These are phyloP conservation scores for Boloria selene DNA, from an alignment of 2,888 invertebrate species.

Conservation along the genomic window DNA sequence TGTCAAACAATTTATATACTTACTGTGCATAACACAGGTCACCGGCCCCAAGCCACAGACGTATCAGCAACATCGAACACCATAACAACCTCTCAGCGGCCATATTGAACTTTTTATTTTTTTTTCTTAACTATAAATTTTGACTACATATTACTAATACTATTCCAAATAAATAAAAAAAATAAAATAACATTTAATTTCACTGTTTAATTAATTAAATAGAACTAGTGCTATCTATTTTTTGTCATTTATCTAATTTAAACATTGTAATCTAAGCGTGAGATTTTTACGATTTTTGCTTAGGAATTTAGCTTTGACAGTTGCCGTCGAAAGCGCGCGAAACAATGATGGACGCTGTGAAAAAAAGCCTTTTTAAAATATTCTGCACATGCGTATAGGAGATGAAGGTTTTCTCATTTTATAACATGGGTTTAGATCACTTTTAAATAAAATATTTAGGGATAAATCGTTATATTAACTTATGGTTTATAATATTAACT, in stretches of 20 bases:
- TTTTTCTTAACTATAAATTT: conserved; percentile 25
- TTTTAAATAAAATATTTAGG: neutral
- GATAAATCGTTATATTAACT: neutral
- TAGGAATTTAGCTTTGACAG: conserved; percentile 50
- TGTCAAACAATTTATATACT: conserved; percentile 48
- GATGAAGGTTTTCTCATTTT: neutral
- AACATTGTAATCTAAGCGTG: conserved; percentile 30
- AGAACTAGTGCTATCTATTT: conserved; percentile 33
- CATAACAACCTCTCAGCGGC: conserved; percentile 66
- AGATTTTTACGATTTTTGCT: conserved; percentile 15
- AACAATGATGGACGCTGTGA: conserved; percentile 58
- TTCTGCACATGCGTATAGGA: conserved; percentile 39
- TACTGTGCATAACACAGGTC: conserved; percentile 79
- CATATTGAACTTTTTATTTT: conserved; percentile 50
- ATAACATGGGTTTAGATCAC: neutral
- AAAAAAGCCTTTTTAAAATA: conserved; percentile 43
- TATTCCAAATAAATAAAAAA: conserved; percentile 26
- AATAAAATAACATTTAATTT: conserved; percentile 28
- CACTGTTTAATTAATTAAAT: conserved; percentile 34
- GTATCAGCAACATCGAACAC: conserved; percentile 64
- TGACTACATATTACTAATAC: conserved; percentile 28
- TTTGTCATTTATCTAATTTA: conserved; percentile 25
- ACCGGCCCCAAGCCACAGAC: conserved; percentile 72
- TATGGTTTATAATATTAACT: neutral
- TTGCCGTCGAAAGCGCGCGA: conserved; percentile 60